Percentiles rank a stretch among this genome's conserved stretches.
phyloP scores from a whole-genome alignment of 1,140 invertebrate genomes.

The Cyclargus thomasi region DNA sequence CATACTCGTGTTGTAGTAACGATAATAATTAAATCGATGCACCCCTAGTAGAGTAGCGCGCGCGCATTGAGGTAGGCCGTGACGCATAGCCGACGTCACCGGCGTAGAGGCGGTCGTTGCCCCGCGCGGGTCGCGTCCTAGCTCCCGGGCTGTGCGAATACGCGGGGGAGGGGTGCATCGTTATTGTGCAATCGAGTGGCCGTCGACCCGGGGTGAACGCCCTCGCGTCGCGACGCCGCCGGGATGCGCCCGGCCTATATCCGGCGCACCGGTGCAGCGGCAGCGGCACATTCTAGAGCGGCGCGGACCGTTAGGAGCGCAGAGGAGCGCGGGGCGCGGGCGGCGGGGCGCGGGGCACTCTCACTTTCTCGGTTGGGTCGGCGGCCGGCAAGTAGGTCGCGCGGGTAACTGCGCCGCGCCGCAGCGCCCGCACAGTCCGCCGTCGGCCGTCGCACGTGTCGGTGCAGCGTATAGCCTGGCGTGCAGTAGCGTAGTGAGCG shows the following conservation, averaged over 20 bases:
- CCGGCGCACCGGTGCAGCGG: slow-evolving; percentile 71
- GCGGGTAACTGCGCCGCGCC: slow-evolving; percentile 74
- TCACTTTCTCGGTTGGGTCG: slow-evolving; percentile 80
- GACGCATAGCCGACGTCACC: slow-evolving; percentile 63
- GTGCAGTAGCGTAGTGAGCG: slow-evolving; percentile 32
- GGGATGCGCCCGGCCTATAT: slow-evolving; percentile 72
- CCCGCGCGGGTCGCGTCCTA: slow-evolving; percentile 52
- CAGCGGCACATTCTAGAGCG: slow-evolving; percentile 71
- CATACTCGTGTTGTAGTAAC: slow-evolving; percentile 26
- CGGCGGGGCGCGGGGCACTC: slow-evolving; percentile 66
- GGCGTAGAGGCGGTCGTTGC: slow-evolving; percentile 57
- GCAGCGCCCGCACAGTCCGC: slow-evolving; percentile 68
- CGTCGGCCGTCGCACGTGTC: slow-evolving; percentile 57
- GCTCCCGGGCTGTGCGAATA: slow-evolving; percentile 50
- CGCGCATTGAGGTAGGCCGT: slow-evolving; percentile 72
- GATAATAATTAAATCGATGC: slow-evolving; percentile 57
- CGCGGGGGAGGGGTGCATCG: slow-evolving; percentile 36
- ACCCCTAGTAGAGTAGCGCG: slow-evolving; percentile 60
- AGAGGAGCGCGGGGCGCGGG: slow-evolving; percentile 31
- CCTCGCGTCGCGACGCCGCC: slow-evolving; percentile 64
- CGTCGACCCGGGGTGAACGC: slow-evolving; percentile 69
- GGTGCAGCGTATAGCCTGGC: slow-evolving; percentile 43
- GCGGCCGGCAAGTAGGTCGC: slow-evolving; percentile 81
- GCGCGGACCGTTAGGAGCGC: slow-evolving; percentile 65
- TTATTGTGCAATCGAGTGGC: slow-evolving; percentile 68